Percentiles rank a stretch among this genome's conserved stretches.
Conservation (phyloP, 2,113 vertebrate genomes). For the Malurus elegans region DNA sequence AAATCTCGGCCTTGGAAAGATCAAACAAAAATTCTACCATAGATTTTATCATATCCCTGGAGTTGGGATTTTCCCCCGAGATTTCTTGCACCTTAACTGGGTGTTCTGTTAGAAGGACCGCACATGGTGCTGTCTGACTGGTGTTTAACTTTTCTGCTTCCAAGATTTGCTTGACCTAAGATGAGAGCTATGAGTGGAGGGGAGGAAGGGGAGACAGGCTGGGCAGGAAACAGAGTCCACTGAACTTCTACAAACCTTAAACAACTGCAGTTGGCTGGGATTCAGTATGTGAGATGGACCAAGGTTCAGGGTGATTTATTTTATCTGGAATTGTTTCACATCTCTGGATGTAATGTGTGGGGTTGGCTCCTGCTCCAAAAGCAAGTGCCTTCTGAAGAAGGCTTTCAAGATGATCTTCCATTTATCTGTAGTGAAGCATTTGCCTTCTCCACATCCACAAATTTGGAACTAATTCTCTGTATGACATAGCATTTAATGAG, state of each 20-base stretch:
- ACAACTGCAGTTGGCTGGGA: constrained; percentile 40
- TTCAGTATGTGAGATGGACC: constrained; percentile 4
- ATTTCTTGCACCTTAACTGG: not conserved
- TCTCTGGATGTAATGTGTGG: constrained; percentile 15
- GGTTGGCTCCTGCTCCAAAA: not conserved
- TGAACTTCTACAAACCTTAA: constrained; percentile 57
- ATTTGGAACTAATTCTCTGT: constrained; percentile 50
- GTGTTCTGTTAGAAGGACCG: not conserved
- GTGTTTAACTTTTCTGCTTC: constrained; percentile 38
- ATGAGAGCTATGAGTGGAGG: not conserved
- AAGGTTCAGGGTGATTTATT: constrained; percentile 51
- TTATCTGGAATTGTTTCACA: constrained; percentile 35
- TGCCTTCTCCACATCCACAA: constrained; percentile 19
- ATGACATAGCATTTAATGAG: constrained; percentile 46
- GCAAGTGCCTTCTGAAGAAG: constrained; percentile 4
- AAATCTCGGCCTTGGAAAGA: not conserved
- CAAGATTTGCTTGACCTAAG: constrained; percentile 15
- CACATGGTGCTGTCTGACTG: not conserved
- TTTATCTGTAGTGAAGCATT: constrained; percentile 24
- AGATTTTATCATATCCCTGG: not conserved
- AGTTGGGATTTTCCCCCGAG: not conserved
- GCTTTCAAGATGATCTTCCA: not conserved
- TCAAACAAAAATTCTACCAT: not conserved
- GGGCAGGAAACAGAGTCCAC: constrained; percentile 50
- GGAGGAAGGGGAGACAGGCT: constrained; percentile 35